Base-by-base conservation (phyloP, 2,888 invertebrate species). In the Didymodactylos carnosus region DNA sequence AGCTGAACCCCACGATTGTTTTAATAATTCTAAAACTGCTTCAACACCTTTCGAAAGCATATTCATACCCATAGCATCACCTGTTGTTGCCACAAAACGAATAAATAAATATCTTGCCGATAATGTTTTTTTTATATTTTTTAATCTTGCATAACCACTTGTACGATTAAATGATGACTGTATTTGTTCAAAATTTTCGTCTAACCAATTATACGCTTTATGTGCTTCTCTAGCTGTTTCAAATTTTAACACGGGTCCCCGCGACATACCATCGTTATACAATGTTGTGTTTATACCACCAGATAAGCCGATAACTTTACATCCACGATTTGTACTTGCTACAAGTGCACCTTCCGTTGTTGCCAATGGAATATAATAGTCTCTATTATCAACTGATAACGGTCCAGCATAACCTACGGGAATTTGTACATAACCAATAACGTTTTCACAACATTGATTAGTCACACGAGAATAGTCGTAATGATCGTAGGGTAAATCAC, bases 61-160 rank as follows among this genome's bases (percentile, higher is more conserved):
- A 81, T 97, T 98, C 98, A 98, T 98, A 69, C 98, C 98, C 98
- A 98, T 99, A 3, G 98, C 98, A 82, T 99, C 98, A 0, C 98
- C 98, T 0, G 97, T 97, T 4, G 88, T 88, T 0, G 97, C 94
- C 73, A 91, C 89, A 84, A 98, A 98, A 78, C 95, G 87, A 70
- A 97, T 87, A 82, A 91, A 95, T 23, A 95, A 72, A 69, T 72
- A 75, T 25, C 53, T 43, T 43, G 69, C 75, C n/a, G 71, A 72
- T 25, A 75, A 25, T 49, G 49, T 69, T n/a, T 69, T 49, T 72
- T 75, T 72, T 16, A 75, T 72, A 19, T 53, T 70, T 29, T 71
- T 51, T 29, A 76, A 72, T 69, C 71, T 62, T 35, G 75, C 76
- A 76, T 77, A 82, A 81, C 93, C 86, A 77, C 94, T 94, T 0